phyloP scores from a whole-genome alignment of 2,888 invertebrate species.

The Imbricaverruca yamaguchii region DNA sequence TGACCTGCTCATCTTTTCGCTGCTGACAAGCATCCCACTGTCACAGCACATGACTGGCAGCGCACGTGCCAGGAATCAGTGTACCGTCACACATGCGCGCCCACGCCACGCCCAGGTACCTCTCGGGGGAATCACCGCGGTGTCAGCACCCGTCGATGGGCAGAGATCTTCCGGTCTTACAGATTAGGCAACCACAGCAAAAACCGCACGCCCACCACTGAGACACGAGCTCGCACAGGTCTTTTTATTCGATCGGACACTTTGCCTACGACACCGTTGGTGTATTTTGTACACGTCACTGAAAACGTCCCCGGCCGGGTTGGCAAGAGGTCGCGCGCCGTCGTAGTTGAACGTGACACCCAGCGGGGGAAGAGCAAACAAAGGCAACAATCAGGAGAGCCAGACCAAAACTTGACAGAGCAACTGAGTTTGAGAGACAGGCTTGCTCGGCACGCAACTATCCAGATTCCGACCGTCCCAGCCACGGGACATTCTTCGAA shows the following conservation, averaged over 20 bases:
- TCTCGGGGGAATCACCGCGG: too few relatives aligned
- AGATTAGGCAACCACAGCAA: too few relatives aligned
- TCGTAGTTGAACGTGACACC: background rate
- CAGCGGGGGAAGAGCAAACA: background rate
- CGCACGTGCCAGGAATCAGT: too few relatives aligned
- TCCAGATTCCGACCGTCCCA: background rate
- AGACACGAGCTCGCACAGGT: background rate
- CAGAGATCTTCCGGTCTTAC: too few relatives aligned
- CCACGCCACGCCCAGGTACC: too few relatives aligned
- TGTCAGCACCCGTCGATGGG: too few relatives aligned
- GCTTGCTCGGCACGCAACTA: background rate
- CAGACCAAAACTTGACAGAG: background rate
- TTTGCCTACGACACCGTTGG: background rate
- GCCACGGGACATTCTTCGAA: background rate
- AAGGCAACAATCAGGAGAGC: background rate
- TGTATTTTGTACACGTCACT: constrained; percentile 5
- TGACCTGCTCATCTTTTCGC: too few relatives aligned
- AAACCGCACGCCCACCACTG: too few relatives aligned
- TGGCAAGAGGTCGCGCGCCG: background rate
- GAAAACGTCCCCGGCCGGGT: background rate
- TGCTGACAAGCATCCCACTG: too few relatives aligned
- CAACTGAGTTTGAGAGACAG: background rate
- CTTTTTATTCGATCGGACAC: constrained; percentile 2
- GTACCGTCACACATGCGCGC: too few relatives aligned
- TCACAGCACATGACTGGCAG: too few relatives aligned